phyloP scores from a whole-genome alignment of 2,888 invertebrate species.

The Dermolepida albohirtum region DNA sequence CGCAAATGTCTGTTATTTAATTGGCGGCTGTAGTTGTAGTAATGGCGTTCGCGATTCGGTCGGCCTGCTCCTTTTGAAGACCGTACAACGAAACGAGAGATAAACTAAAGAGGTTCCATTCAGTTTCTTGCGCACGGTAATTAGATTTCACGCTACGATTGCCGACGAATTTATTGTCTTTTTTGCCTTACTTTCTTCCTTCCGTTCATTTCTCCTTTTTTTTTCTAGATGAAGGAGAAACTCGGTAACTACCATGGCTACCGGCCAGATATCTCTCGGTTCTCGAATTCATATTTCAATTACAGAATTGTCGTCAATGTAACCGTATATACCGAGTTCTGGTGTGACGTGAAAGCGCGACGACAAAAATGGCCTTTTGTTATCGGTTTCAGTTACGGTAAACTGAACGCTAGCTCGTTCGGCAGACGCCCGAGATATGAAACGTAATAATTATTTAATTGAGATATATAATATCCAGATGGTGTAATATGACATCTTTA shows the following conservation, averaged over 20 bases:
- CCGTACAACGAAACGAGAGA: conserved; percentile 14
- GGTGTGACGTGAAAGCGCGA: neutral
- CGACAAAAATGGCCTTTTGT: conserved; percentile 7
- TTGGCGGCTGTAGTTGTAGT: conserved; percentile 26
- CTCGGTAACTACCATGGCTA: neutral
- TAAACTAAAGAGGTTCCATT: conserved; percentile 32
- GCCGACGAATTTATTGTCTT: conserved; percentile 25
- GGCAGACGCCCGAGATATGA: neutral
- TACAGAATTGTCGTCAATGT: conserved; percentile 10
- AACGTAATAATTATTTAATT: too few relatives aligned
- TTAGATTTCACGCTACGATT: conserved; percentile 34
- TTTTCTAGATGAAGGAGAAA: neutral
- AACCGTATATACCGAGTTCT: neutral
- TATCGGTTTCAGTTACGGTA: conserved; percentile 1
- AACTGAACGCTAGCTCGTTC: conserved; percentile 1
- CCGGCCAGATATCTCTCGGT: conserved; percentile 9
- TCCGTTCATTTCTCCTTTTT: neutral
- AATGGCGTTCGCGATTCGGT: conserved; percentile 32
- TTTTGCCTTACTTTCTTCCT: conserved; percentile 3
- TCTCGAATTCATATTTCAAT: conserved; percentile 25
- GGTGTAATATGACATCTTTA: too few relatives aligned
- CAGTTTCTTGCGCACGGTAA: conserved; percentile 28
- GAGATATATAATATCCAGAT: too few relatives aligned
- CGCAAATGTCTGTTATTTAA: conserved; percentile 38
- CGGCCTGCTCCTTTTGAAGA: conserved; percentile 20